phyloP scores from a whole-genome alignment of 2,888 invertebrate species.

The Mactromeris polynyma region DNA sequence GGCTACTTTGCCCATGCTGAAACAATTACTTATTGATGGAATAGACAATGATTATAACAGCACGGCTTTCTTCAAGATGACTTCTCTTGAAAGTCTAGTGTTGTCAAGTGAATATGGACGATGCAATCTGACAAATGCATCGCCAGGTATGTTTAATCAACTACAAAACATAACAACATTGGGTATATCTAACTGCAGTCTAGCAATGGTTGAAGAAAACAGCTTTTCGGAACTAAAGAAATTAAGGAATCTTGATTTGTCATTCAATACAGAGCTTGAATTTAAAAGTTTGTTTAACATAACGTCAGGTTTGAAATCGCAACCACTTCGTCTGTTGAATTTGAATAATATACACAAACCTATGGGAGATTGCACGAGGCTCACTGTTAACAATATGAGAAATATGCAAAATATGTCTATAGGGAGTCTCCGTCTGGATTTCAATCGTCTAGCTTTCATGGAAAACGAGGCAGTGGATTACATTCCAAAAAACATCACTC shows the following conservation, averaged over 20 bases:
- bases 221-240: conserved; percentile 41
- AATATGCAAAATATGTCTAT: conserved; percentile 12
- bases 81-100: background rate
- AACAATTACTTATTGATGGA: conserved; percentile 32
- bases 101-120: conserved; percentile 17
- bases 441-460: conserved; percentile 26
- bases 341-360: conserved; percentile 25
- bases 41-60: conserved; percentile 1
- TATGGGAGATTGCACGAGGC: conserved; percentile 26
- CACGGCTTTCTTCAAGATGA: background rate
- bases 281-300: conserved; percentile 36
- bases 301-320: conserved; percentile 25
- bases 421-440: background rate
- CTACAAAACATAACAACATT: background rate
- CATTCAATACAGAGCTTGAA: conserved; percentile 32
- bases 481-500: conserved; percentile 19
- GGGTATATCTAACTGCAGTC: conserved; percentile 18
- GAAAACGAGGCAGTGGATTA: background rate
- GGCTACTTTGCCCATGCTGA: background rate
- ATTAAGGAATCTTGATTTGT: conserved; percentile 36
- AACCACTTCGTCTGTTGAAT: conserved; percentile 16
- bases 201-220: conserved; percentile 24
- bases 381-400: conserved; percentile 2
- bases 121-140: background rate
- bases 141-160: conserved; percentile 11